Percentiles rank a stretch among this genome's conserved stretches.
These are phyloP conservation scores for Mesitornis unicolor DNA, from an alignment of 2,113 vertebrate genomes.

Conservation along the genomic window DNA sequence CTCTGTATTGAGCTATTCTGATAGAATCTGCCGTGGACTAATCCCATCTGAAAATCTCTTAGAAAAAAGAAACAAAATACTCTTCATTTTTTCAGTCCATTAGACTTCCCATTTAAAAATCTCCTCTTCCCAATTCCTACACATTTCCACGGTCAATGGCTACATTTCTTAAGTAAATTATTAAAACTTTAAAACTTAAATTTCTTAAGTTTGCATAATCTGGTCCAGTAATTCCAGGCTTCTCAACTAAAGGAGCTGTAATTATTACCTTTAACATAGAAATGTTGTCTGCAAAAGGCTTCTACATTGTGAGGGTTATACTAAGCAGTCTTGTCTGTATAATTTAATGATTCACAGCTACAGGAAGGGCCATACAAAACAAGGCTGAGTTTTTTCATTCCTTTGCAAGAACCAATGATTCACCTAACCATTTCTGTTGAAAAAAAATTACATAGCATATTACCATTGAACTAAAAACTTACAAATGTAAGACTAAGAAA, in stretches of 20 bases:
- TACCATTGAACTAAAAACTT: neutral
- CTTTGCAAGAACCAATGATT: neutral
- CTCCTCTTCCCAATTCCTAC: neutral
- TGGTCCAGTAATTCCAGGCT: neutral
- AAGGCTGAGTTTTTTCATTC: neutral
- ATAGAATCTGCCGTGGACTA: neutral
- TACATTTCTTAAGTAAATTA: neutral
- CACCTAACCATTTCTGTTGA: neutral
- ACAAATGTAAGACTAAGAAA: neutral
- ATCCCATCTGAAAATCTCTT: neutral
- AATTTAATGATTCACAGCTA: neutral
- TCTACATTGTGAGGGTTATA: neutral
- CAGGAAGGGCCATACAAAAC: accelerated
- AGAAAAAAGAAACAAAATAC: too few relatives aligned
- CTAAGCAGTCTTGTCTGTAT: neutral
- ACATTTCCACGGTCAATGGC: neutral
- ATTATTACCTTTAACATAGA: neutral
- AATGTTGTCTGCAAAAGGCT: neutral
- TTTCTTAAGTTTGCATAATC: neutral
- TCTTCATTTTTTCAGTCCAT: neutral
- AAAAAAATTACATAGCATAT: neutral
- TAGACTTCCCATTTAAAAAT: neutral
- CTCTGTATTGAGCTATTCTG: neutral
- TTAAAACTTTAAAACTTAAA: too few relatives aligned
- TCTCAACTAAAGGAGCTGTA: neutral